Evolutionary conservation across 2,113 vertebrate genomes (phyloP).

Genomic region (Hemicordylus capensis): DNA sequence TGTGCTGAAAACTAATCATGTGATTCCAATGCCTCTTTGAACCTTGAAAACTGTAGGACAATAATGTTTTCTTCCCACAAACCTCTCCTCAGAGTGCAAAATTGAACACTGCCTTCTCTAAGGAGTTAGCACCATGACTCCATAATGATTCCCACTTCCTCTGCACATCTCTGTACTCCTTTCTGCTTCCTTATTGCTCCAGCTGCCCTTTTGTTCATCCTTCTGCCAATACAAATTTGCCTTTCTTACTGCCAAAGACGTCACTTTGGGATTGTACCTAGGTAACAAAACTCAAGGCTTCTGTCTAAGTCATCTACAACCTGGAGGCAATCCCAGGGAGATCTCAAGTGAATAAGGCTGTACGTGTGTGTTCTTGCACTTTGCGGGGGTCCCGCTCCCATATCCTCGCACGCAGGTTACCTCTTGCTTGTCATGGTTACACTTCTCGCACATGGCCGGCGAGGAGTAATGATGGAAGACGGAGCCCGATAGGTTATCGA

Average conservation of each 20-base stretch:
- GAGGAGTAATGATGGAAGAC: conserved; percentile 99
- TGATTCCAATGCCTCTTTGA: conserved; percentile 18
- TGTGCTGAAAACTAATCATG: conserved; percentile 32
- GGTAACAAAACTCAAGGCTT: conserved; percentile 35
- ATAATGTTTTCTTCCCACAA: background rate
- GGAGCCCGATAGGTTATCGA: conserved; percentile 98
- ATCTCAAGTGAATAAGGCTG: conserved; percentile 37
- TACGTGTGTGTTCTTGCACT: conserved; percentile 29
- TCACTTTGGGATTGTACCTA: conserved; percentile 22
- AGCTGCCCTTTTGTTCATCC: conserved; percentile 24
- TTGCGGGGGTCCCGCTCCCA: conserved; percentile 54
- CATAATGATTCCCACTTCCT: background rate
- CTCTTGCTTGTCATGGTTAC: conserved; percentile 93
- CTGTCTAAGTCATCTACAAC: conserved; percentile 37
- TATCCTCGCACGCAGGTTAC: conserved; percentile 76
- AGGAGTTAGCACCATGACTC: conserved; percentile 23
- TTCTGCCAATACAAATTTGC: conserved; percentile 43
- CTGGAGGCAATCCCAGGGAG: conserved; percentile 19
- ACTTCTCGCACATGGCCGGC: conserved; percentile 87
- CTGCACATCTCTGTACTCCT: conserved; percentile 7
- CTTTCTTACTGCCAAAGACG: conserved; percentile 16
- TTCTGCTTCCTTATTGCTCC: conserved; percentile 26
- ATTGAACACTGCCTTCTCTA: conserved; percentile 22
- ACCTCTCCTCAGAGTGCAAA: conserved; percentile 37
- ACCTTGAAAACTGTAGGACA: background rate